Evolutionary conservation across 1,140 invertebrate genomes (phyloP), one percentile per base, ranked within the genome.

Genomic region (Brevipalpus yothersi): DNA sequence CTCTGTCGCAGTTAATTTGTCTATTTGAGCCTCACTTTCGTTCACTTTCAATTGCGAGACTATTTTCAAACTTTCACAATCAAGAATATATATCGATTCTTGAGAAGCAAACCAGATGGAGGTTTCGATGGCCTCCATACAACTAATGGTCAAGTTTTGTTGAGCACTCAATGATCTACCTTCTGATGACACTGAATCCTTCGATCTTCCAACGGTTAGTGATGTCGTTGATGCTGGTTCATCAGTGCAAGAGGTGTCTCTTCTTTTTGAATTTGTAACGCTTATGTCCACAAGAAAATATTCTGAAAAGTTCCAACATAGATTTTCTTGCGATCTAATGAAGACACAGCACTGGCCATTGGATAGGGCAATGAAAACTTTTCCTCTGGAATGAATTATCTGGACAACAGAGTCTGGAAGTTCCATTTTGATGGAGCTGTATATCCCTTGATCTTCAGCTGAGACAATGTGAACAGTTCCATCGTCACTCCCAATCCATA

Each of bases 41-140:
- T 98, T 93, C 58, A 91, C 93, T 71, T 93, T 88, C 65, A 98
- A 82, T 43, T 83, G 82, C 70, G 73, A 75, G 73, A 79, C 76
- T 54, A 95, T 75, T 64, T 75, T 76, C 64, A 94, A 75, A 17
- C 80, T 77, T 62, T 82, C 76, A 10, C 93, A 86, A 74, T 96
- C 82, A 41, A 98, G 77, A 62, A 98, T 86, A 69, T 93, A 85
- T 64, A 96, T 84, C 66, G 84, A 86, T 74, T 98, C 98, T 65
- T 88, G 79, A 73, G 93, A 95, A 45, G 91, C 92, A 70, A 90
- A 94, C 94, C 94, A 99, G 55, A 98, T 83, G 54, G 83, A 86
- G 66, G 83, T 84, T 58, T 86, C 83, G 21, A 93, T 88, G 72
- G 81, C 71, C 60, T 81, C 79, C 73, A 92, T 76, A 70, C 82